phyloP scores from a whole-genome alignment of 2,888 invertebrate species.

The Dryadula phaetusa region DNA sequence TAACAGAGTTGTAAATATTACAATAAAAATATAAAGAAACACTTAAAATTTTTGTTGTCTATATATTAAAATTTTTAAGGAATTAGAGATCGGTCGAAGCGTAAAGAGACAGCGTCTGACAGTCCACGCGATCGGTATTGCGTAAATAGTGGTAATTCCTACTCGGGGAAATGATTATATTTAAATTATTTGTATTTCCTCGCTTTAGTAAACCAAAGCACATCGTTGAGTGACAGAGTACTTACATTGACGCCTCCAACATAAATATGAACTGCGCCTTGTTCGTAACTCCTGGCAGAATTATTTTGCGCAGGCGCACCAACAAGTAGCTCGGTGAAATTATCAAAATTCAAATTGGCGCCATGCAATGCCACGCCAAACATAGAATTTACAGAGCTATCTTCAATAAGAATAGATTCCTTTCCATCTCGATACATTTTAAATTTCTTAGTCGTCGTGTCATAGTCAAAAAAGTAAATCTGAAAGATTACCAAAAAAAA shows the following conservation, averaged over 20 bases:
- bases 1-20: too few relatives aligned
- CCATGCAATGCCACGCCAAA: slow-evolving; percentile 81
- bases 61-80: too few relatives aligned
- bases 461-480: slow-evolving; percentile 50
- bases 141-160: too few relatives aligned
- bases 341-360: slow-evolving; percentile 80
- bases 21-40: too few relatives aligned
- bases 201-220: too few relatives aligned
- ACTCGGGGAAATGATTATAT: too few relatives aligned
- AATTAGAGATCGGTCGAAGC: too few relatives aligned
- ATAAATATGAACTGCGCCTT: slow-evolving; percentile 83
- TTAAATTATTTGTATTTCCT: too few relatives aligned
- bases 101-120: not conserved
- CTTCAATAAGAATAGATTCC: slow-evolving; percentile 32
- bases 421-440: not conserved
- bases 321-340: slow-evolving; percentile 82
- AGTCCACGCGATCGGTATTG: too few relatives aligned
- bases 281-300: slow-evolving; percentile 61
- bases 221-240: too few relatives aligned
- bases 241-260: slow-evolving; percentile 50
- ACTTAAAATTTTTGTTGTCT: too few relatives aligned
- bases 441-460: not conserved
- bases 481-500: slow-evolving; percentile 41
- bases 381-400: slow-evolving; percentile 74
- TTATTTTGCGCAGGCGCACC: slow-evolving; percentile 80